Percentiles rank a stretch among this genome's conserved stretches.
These are phyloP conservation scores for Maniola hyperantus DNA, from an alignment of 2,888 invertebrate species.

Conservation along the genomic window DNA sequence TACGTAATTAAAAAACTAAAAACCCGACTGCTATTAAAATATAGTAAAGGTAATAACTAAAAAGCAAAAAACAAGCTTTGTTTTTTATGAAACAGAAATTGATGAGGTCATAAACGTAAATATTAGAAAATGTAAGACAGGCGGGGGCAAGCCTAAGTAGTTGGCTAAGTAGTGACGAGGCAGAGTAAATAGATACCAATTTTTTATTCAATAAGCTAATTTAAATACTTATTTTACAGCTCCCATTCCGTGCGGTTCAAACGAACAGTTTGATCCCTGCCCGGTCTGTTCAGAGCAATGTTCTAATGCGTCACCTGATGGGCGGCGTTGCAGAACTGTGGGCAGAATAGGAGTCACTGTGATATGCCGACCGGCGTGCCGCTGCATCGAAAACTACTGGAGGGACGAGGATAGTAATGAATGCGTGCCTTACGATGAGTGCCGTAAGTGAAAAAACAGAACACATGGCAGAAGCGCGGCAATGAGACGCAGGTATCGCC, in stretches of 20 bases:
- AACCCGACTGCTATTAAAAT: no score
- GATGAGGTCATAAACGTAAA: no score
- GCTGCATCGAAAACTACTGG: slow-evolving; percentile 50
- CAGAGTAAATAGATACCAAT: no score
- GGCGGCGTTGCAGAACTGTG: slow-evolving; percentile 27
- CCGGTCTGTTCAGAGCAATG: slow-evolving; percentile 36
- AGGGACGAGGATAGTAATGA: slow-evolving; percentile 41
- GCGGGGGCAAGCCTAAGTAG: no score
- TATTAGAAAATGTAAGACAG: no score
- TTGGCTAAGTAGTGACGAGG: no score
- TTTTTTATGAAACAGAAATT: no score
- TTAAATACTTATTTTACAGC: slow-evolving; percentile 26
- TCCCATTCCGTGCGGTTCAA: slow-evolving; percentile 29
- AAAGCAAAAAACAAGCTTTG: no score
- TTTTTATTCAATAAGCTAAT: background rate
- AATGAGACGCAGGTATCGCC: no score
- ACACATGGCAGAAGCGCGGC: no score
- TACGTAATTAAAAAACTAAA: no score
- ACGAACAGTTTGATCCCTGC: slow-evolving; percentile 33
- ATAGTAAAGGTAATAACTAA: no score
- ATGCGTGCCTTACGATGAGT: slow-evolving; percentile 44
- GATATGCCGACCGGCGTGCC: slow-evolving; percentile 47
- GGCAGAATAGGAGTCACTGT: slow-evolving; percentile 39
- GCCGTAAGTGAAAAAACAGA: slow-evolving; percentile 17
- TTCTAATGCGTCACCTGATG: slow-evolving; percentile 27